A percentile compares a stretch with the other conserved stretches of the same genome.
Conservation (phyloP, 2,113 vertebrate genomes). For the Bubo blakistoni region DNA sequence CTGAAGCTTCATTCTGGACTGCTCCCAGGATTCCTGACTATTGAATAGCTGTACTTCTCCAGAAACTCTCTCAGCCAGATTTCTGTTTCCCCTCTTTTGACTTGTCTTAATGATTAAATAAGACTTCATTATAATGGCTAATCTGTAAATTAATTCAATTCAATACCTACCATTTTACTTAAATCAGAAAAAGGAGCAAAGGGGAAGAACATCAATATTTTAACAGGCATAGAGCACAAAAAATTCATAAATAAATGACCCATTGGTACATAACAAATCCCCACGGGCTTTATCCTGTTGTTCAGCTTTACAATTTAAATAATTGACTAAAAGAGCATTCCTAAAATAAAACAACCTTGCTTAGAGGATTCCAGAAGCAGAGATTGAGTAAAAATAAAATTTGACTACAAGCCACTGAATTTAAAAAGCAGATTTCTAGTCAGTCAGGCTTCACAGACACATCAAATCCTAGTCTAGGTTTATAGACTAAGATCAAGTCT, state of each 20-base stretch:
- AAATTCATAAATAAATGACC: constrained; percentile 23
- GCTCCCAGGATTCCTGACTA: not conserved
- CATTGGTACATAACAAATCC: not conserved
- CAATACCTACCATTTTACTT: constrained; percentile 16
- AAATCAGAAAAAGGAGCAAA: not conserved
- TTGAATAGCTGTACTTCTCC: not conserved
- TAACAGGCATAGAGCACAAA: not conserved
- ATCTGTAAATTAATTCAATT: constrained; percentile 38
- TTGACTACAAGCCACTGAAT: not conserved
- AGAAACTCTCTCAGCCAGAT: not conserved
- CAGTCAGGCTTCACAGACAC: not conserved
- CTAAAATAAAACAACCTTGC: not conserved
- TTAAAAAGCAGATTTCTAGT: not conserved
- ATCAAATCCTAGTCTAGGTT: not conserved
- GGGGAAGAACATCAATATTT: constrained; percentile 23
- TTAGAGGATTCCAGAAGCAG: not conserved
- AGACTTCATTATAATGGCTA: constrained; percentile 12
- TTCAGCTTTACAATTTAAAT: constrained; percentile 8
- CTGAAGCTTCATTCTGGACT: not conserved
- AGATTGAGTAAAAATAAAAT: not conserved
- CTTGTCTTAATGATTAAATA: not conserved
- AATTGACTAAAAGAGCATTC: not conserved
- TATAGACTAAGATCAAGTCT: not conserved
- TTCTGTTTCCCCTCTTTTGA: not conserved
- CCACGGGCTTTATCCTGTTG: not conserved